Conservation (phyloP, 1,140 invertebrate genomes). For the Rhyacophila brunnea region DNA sequence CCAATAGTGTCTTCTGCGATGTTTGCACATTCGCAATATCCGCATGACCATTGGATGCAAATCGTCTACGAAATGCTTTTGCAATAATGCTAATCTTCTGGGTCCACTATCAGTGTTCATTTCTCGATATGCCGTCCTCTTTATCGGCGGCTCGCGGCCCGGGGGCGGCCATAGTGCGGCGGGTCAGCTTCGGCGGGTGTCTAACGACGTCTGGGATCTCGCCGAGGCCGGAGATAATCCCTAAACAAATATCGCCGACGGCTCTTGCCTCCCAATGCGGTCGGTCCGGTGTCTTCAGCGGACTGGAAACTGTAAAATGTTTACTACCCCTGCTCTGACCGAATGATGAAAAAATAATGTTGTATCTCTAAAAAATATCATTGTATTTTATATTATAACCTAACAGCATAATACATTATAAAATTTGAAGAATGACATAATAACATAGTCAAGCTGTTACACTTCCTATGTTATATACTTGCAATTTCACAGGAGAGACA, state of each 20-base stretch:
- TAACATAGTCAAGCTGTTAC: too few relatives aligned
- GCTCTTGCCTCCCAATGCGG: neutral
- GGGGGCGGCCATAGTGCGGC: slow-evolving; percentile 1
- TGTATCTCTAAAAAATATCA: neutral
- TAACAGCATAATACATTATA: neutral
- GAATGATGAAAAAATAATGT: neutral
- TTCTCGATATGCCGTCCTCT: neutral
- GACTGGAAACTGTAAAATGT: neutral
- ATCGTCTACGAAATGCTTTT: too few relatives aligned
- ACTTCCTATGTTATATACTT: too few relatives aligned
- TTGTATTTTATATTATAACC: neutral
- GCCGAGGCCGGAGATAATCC: slow-evolving; percentile 32
- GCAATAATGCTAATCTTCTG: slow-evolving; percentile 30
- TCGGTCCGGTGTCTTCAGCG: slow-evolving; percentile 1
- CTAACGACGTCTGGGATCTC: slow-evolving; percentile 35
- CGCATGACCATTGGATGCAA: too few relatives aligned
- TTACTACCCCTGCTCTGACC: too few relatives aligned
- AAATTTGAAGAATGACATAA: too few relatives aligned
- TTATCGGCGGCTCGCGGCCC: neutral
- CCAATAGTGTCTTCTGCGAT: too few relatives aligned
- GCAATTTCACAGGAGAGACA: too few relatives aligned
- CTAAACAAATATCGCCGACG: slow-evolving; percentile 34
- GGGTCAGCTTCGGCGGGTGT: slow-evolving; percentile 10
- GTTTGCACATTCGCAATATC: too few relatives aligned
- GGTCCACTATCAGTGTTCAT: slow-evolving; percentile 14